Percentiles rank a stretch among this genome's conserved stretches.
phyloP scores from a whole-genome alignment of 2,888 invertebrate genomes.

The Drosophila nr. fundita region DNA sequence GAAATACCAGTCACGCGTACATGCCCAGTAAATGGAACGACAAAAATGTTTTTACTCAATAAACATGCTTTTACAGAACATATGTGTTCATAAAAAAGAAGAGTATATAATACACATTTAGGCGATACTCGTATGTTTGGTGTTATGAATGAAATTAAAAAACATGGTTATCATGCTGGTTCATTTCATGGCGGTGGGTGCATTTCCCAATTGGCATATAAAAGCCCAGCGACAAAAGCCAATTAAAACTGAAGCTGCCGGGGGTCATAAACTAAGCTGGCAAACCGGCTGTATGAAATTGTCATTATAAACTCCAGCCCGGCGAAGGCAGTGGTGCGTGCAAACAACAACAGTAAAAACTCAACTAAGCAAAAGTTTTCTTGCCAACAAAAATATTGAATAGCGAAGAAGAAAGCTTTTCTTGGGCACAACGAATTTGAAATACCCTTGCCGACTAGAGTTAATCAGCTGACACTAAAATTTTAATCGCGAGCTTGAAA shows the following conservation, averaged over 20 bases:
- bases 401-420: neutral
- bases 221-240: constrained; percentile 46
- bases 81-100: neutral
- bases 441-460: neutral
- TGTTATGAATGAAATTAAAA: constrained; percentile 44
- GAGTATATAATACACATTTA: neutral
- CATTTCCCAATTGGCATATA: constrained; percentile 69
- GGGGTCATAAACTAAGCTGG: constrained; percentile 36
- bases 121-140: constrained; percentile 9
- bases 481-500: neutral
- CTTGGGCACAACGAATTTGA: neutral
- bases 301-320: constrained; percentile 61
- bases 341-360: constrained; percentile 30
- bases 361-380: constrained; percentile 9
- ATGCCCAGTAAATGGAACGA: constrained; percentile 25
- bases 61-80: neutral
- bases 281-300: constrained; percentile 39
- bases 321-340: constrained; percentile 43
- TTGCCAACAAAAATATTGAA: constrained; percentile 22
- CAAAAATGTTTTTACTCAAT: constrained; percentile 1
- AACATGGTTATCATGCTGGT: constrained; percentile 31
- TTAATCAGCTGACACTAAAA: neutral
- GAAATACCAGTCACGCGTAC: neutral
- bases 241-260: constrained; percentile 61
- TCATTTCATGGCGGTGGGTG: constrained; percentile 7